Base-by-base conservation (phyloP, 2,888 invertebrate genomes). In the Brachypterus glaber region DNA sequence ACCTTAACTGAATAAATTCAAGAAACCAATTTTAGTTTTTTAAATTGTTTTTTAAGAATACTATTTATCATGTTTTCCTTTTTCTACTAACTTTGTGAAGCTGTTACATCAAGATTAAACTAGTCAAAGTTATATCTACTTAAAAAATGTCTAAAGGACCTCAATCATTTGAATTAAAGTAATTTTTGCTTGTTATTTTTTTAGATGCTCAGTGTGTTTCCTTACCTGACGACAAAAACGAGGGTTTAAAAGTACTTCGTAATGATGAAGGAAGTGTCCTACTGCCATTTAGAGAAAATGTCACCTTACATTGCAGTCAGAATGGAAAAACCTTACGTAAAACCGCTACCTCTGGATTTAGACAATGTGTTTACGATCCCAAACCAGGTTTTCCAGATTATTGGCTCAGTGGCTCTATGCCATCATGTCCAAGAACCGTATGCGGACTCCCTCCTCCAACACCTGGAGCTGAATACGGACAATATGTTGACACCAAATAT, bases 311-410 rank as follows among this genome's bases (percentile, higher is more conserved):
- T 36, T 92, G 93, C 57, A 76, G 77, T 34, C 78, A 77, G 37
- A 73, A 80, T 25, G 92, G 92, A 15, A 75, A 85, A 44, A 79
- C 79, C 35, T 61, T 91, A 4, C 71, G 89, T 47, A 80, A 82
- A 53, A 90, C 92, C 2, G 75, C 85, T 0, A 82, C 89, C 3
- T 79, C 92, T 4, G 73, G 77, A 1, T 92, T 91, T 63, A 79
- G 95, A 43, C 93, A 96, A 61, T 96, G 96, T 64, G 93, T 92
- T 15, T 95, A 91, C 58, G 92, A 95, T 66, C 93, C 93, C 0
- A 87, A 88, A 65, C 81, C 85, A 25, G 89, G 88, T 55, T 72
- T 86, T 38, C 89, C 89, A 1, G 86, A 89, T 56, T 91, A 91
- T 57, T 91, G 90, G 91, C 67, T 91, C 2, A 89, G 91, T 36